Conservation (phyloP, 2,888 invertebrate genomes). For the Hydriomena furcata region DNA sequence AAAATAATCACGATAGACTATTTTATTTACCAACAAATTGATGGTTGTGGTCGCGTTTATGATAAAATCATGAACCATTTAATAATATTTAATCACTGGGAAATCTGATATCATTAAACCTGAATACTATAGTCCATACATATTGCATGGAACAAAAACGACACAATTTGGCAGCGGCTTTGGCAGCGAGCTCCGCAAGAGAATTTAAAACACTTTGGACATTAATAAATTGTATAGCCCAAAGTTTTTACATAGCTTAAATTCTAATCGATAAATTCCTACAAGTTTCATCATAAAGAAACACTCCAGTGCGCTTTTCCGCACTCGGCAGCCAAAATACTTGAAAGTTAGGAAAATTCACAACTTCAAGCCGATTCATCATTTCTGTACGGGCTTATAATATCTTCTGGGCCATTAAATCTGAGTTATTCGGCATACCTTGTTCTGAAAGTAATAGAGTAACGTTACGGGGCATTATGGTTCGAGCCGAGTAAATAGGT, state of each 20-base stretch:
- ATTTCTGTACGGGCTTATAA: conserved; percentile 65
- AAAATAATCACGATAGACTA: too few species aligned
- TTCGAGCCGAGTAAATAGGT: conserved; percentile 20
- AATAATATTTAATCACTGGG: too few species aligned
- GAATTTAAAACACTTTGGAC: conserved; percentile 40
- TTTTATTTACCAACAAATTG: too few species aligned
- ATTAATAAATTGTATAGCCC: conserved; percentile 36
- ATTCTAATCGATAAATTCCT: conserved; percentile 65
- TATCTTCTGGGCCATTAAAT: conserved; percentile 68
- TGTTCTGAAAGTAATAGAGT: conserved; percentile 45
- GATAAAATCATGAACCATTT: too few species aligned
- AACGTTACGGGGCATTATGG: conserved; percentile 17
- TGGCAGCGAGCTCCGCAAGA: conserved; percentile 34
- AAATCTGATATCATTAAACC: too few species aligned
- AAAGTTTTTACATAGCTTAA: conserved; percentile 44
- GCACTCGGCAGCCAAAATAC: conserved; percentile 61
- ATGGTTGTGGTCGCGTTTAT: too few species aligned
- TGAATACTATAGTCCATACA: too few species aligned
- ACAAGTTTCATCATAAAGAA: conserved; percentile 71
- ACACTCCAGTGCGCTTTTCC: conserved; percentile 70
- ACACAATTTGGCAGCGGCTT: conserved; percentile 37
- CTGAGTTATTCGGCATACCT: conserved; percentile 60
- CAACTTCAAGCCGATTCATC: conserved; percentile 69
- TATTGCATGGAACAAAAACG: conserved; percentile 33
- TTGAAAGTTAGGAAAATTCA: conserved; percentile 65